A percentile compares a stretch with the other conserved stretches of the same genome.
phyloP scores from a whole-genome alignment of 2,797 vertebrate species.

The Pempheris klunzingeri region DNA sequence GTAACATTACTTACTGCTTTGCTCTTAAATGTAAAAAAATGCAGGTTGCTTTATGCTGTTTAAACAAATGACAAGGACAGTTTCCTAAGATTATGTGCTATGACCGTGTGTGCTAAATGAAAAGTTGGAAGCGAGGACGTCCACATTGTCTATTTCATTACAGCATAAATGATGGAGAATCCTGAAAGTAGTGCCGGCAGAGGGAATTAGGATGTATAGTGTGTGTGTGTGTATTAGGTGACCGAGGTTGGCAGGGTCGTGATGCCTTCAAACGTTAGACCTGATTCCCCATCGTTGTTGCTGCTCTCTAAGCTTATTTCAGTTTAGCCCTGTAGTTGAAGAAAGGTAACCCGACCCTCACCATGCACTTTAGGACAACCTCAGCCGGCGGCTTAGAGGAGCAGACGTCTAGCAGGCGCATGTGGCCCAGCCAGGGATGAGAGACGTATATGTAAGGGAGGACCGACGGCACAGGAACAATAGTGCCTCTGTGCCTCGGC shows the following conservation, averaged over 20 bases:
- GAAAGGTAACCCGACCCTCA: constrained; percentile 75
- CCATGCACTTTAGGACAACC: constrained; percentile 74
- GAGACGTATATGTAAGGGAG: constrained; percentile 70
- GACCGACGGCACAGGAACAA: constrained; percentile 88
- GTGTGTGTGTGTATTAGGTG: neutral
- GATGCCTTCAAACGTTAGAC: constrained; percentile 13
- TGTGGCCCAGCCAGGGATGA: constrained; percentile 65
- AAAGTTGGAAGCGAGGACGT: neutral
- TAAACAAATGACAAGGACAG: neutral
- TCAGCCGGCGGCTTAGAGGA: constrained; percentile 68
- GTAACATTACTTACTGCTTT: neutral
- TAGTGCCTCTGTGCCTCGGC: constrained; percentile 91
- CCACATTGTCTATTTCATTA: neutral
- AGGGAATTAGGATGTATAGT: neutral
- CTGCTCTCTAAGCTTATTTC: constrained; percentile 61
- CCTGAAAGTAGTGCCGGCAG: neutral
- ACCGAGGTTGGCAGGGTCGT: constrained; percentile 4
- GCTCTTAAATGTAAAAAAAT: neutral
- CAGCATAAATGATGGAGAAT: neutral
- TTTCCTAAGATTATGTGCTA: neutral
- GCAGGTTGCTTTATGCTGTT: neutral
- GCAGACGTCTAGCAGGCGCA: constrained; percentile 75
- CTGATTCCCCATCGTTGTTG: constrained; percentile 38
- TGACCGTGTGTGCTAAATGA: neutral
- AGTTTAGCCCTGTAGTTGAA: constrained; percentile 66